Evolutionary conservation across 2,797 vertebrate genomes (phyloP), one percentile per base, ranked within the genome.

Genomic region (Micromesistius poutassou): DNA sequence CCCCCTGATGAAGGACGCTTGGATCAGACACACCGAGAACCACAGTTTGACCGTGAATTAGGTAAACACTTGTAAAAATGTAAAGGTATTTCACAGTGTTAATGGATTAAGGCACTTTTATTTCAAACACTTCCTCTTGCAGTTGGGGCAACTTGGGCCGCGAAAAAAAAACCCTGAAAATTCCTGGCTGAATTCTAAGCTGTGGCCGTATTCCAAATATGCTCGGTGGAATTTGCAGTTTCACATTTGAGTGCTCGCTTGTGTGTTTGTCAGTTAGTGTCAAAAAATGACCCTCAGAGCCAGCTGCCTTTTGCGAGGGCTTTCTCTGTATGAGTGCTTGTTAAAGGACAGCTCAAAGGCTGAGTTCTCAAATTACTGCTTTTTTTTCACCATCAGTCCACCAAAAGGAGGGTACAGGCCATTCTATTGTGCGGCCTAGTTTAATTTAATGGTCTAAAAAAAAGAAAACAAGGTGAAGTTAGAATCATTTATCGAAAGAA

Each of bases 301-400:
- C 89, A 89, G 91, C 91, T 91, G 90, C 87, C 79, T 87, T 25
- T 13, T 25, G 55, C 80, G 80, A 73, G 81, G 81, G 82, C 78
- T n/a, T 50, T 79, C 71, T 25, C 84, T 84, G 73, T 71, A 72
- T 73, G 80, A 82, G 75, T 78, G 86, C 87, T 90, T 85, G 88
- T 90, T 90, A 89, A 89, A 89, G 87, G 86, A 87, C 84, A 80
- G 86, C 84, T 88, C 87, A 77, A 74, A 91, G 89, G 90, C 85
- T 74, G 71, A 80, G 84, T 89, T 91, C 90, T 92, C 87, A 89
- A 82, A 91, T 92, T 84, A 90, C 89, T 84, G 77, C n/a, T 68
- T 68, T 68, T 68, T 28, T 68, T 10, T 7, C 62, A 62, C 19
- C 55, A 22, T 19, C 14, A 22, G 19, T 5, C 16, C 16, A 50